These are phyloP conservation scores for Saccostrea cuccullata DNA, from an alignment of 1,140 invertebrate species.

Conservation along the genomic window DNA sequence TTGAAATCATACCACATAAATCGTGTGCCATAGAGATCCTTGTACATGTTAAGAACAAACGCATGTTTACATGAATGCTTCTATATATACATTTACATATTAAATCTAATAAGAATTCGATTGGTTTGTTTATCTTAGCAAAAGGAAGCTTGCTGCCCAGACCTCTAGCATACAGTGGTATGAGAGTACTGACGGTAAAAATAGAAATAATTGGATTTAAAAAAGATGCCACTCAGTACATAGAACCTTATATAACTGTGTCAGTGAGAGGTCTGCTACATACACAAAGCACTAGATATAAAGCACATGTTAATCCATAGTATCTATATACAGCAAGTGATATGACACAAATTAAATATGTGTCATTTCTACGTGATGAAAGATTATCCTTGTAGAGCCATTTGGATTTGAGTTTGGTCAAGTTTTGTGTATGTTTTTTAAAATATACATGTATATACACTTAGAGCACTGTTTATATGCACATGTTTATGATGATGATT, in stretches of 20 bases:
- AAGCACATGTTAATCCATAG: too few relatives aligned
- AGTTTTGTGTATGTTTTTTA: too few relatives aligned
- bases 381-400: too few relatives aligned
- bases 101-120: not conserved
- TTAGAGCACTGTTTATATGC: too few relatives aligned
- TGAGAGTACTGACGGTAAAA: constrained; percentile 66
- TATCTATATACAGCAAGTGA: not conserved
- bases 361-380: too few relatives aligned
- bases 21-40: too few relatives aligned
- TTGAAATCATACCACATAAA: not conserved
- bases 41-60: not conserved
- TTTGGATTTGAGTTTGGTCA: too few relatives aligned
- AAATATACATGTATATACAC: too few relatives aligned
- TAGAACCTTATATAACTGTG: constrained; percentile 74
- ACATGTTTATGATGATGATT: not conserved
- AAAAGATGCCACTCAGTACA: constrained; percentile 72
- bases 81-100: not conserved
- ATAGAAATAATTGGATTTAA: constrained; percentile 74
- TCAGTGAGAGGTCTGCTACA: constrained; percentile 69
- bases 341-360: not conserved
- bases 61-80: not conserved
- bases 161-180: constrained; percentile 62
- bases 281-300: not conserved
- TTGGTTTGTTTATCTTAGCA: constrained; percentile 54
- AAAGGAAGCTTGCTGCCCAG: constrained; percentile 71